Evolutionary conservation across 2,797 vertebrate species (phyloP).

Genomic region (Naso thynnoides): DNA sequence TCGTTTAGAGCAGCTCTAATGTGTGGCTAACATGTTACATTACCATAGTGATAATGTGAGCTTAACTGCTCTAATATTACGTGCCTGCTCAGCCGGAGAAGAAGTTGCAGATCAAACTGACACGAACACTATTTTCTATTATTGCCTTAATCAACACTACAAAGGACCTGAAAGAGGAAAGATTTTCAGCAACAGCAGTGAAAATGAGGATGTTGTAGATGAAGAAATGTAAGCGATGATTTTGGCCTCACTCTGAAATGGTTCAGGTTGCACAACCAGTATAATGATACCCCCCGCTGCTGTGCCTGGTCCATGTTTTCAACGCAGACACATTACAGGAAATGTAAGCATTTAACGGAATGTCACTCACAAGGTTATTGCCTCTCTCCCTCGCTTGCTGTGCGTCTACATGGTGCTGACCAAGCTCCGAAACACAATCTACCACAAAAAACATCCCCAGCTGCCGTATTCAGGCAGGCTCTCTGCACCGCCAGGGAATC

Average conservation of each 20-base stretch:
- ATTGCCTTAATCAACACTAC: conserved; percentile 4
- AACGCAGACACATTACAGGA: conserved; percentile 71
- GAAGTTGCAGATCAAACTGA: conserved; percentile 21
- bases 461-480: conserved; percentile 77
- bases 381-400: conserved; percentile 76
- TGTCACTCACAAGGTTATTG: conserved; percentile 87
- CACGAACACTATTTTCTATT: conserved; percentile 7
- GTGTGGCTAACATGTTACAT: conserved; percentile 4
- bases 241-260: conserved; percentile 44
- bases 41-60: conserved; percentile 20
- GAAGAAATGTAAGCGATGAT: conserved; percentile 51
- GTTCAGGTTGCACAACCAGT: conserved; percentile 65
- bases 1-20: conserved; percentile 27
- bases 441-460: conserved; percentile 60
- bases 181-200: conserved; percentile 32
- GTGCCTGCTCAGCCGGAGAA: conserved; percentile 5
- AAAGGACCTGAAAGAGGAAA: conserved; percentile 23
- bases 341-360: conserved; percentile 84
- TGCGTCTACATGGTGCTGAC: conserved; percentile 86
- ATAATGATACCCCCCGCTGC: conserved; percentile 65
- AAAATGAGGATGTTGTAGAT: conserved; percentile 40
- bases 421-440: conserved; percentile 85
- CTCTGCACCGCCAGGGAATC: conserved; percentile 59
- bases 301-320: conserved; percentile 70
- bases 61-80: conserved; percentile 3